Percentiles rank a stretch among this genome's conserved stretches.
These are phyloP conservation scores for Meliscaeva auricollis DNA, from an alignment of 2,888 invertebrate species.

Conservation along the genomic window DNA sequence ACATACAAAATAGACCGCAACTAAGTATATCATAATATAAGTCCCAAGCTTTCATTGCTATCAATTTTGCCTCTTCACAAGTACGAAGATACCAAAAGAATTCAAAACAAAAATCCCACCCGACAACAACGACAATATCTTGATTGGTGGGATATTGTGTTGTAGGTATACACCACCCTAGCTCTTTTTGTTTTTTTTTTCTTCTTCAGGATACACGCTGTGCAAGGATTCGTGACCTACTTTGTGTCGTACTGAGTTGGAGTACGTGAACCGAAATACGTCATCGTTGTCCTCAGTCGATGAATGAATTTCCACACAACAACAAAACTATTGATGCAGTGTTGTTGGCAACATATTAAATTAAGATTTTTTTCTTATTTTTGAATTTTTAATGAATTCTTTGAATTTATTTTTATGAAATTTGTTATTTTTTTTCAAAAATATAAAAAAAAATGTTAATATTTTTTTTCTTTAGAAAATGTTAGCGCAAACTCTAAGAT, in stretches of 20 bases:
- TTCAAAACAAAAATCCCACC: constrained; percentile 20
- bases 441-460: not conserved
- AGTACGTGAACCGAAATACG: constrained; percentile 70
- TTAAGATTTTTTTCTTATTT: constrained; percentile 18
- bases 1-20: not conserved
- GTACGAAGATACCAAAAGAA: not conserved
- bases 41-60: constrained; percentile 7
- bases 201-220: constrained; percentile 39
- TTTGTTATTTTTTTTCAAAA: not conserved
- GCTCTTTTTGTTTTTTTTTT: not conserved
- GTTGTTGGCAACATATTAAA: constrained; percentile 27
- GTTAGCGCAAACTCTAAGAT: constrained; percentile 63
- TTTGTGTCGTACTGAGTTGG: constrained; percentile 60
- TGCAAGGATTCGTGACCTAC: constrained; percentile 71
- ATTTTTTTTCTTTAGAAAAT: constrained; percentile 20
- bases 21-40: not conserved
- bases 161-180: constrained; percentile 28
- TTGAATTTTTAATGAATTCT: constrained; percentile 13
- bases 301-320: constrained; percentile 65
- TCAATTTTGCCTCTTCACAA: not conserved
- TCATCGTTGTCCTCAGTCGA: constrained; percentile 75
- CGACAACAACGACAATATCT: constrained; percentile 45
- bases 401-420: not conserved
- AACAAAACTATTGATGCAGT: not conserved
- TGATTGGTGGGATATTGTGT: constrained; percentile 43